These are phyloP conservation scores for Dendronephthya gigantea DNA, from an alignment of 64 coral and sea anemone genomes.

Conservation along the genomic window DNA sequence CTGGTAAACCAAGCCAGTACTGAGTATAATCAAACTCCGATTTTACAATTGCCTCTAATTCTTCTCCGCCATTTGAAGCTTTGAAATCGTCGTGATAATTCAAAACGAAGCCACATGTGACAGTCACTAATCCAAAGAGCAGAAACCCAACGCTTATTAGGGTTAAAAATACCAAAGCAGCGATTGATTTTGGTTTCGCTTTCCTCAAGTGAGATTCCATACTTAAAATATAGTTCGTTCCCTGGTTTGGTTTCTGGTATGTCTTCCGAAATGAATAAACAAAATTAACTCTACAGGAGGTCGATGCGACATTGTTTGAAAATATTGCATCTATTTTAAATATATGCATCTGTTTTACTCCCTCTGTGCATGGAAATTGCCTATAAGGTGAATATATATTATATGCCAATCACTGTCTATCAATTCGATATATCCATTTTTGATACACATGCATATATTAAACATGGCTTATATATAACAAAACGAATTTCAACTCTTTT, in stretches of 20 bases:
- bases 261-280: background rate
- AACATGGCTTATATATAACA: too few species aligned
- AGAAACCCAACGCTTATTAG: background rate
- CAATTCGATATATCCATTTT: too few species aligned
- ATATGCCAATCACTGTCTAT: too few species aligned
- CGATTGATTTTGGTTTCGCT: background rate
- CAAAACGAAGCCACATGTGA: background rate
- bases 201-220: background rate
- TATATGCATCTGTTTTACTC: too few species aligned
- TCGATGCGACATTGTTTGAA: background rate
- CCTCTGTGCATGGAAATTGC: too few species aligned
- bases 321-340: background rate
- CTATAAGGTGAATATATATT: too few species aligned
- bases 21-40: background rate
- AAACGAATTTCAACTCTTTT: too few species aligned
- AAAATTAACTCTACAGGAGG: background rate
- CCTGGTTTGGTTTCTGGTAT: background rate
- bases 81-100: background rate
- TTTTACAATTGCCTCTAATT: background rate
- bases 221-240: background rate
- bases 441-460: too few species aligned
- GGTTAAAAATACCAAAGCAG: background rate
- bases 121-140: background rate
- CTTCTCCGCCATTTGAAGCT: background rate
- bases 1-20: background rate